A percentile compares a stretch with the other conserved stretches of the same genome.
Conservation (phyloP, 2,888 invertebrate genomes). For the Cataglyphis livida region DNA sequence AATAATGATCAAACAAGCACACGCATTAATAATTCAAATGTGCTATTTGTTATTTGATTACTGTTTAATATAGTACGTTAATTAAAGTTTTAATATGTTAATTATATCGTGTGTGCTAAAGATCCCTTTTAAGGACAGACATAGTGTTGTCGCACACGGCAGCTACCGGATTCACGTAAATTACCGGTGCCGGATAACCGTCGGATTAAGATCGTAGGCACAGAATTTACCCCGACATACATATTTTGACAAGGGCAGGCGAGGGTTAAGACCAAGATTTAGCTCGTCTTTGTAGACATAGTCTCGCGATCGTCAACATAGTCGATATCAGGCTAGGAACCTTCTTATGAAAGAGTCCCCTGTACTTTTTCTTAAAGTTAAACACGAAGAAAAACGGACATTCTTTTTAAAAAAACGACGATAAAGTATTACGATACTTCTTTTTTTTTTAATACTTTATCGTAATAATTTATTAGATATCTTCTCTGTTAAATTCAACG, state of each 20-base stretch:
- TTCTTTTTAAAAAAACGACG: not conserved
- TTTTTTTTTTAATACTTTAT: no score
- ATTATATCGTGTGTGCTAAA: not conserved
- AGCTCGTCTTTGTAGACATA: constrained; percentile 41
- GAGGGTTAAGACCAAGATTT: constrained; percentile 51
- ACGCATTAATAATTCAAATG: constrained; percentile 16
- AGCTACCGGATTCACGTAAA: constrained; percentile 35
- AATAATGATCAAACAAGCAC: not conserved
- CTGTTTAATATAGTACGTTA: not conserved
- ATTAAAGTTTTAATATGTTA: constrained; percentile 1
- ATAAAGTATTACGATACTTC: no score
- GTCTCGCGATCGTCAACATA: constrained; percentile 20
- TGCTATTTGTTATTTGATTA: constrained; percentile 15
- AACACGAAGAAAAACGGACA: constrained; percentile 22
- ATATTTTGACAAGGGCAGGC: constrained; percentile 50
- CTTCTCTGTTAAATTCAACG: not conserved
- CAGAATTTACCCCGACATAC: constrained; percentile 40
- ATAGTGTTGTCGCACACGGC: not conserved
- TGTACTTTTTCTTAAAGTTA: constrained; percentile 19
- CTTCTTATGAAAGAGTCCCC: not conserved
- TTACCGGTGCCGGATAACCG: constrained; percentile 34
- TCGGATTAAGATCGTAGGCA: constrained; percentile 50
- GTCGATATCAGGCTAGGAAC: constrained; percentile 24
- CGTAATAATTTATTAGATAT: constrained; percentile 12
- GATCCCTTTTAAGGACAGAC: not conserved